Base-by-base conservation (phyloP, 2,888 invertebrate species). In the Cosmia trapezina region DNA sequence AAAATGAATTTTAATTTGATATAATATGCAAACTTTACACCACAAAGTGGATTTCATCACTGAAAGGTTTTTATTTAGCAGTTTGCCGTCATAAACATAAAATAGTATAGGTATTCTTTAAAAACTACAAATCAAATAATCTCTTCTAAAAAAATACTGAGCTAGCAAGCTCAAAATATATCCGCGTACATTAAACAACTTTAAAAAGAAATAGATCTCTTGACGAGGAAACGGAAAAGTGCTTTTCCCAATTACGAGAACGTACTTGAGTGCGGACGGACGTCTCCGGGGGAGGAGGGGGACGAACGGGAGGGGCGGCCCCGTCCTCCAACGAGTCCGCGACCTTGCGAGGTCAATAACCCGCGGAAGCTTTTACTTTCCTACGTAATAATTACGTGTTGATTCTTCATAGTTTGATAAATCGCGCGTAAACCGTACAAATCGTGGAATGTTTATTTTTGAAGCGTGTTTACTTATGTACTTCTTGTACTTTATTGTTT, bases 281-380 rank as follows among this genome's bases (percentile, higher is more conserved):
- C 59, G 66, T 59, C 60, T 1, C 3, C 28, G 28, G 63, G 62
- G 66, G 9, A 41, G 53, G 37, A 49, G 28, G 9, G 54, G 51
- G 17, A 22, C 33, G 68, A 45, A 47, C 37, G 47, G 70, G 76
- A 59, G 65, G 69, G 51, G 69, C 54, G 56, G 73, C 54, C 53
- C 66, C 82, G 85, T 85, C 86, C 86, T 89, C 85, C 70, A 83
- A 49, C 69, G 57, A 70, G 81, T 66, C 72, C 78, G 78, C 88
- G 90, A 88, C 90, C 90, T 90, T 90, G 89, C 71, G 70, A 73
- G 86, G 86, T 89, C 87, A 88, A 81, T 74, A 81, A 85, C 85
- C 84, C 70, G 72, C 76, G 81, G 80, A 84, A 79, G 85, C 86
- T 88, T 87, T 90, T 86, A 88, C 90, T 90, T 89, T 90, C 83